Evolutionary conservation across 2,797 vertebrate genomes (phyloP).

Genomic region (Loriculus beryllinus): DNA sequence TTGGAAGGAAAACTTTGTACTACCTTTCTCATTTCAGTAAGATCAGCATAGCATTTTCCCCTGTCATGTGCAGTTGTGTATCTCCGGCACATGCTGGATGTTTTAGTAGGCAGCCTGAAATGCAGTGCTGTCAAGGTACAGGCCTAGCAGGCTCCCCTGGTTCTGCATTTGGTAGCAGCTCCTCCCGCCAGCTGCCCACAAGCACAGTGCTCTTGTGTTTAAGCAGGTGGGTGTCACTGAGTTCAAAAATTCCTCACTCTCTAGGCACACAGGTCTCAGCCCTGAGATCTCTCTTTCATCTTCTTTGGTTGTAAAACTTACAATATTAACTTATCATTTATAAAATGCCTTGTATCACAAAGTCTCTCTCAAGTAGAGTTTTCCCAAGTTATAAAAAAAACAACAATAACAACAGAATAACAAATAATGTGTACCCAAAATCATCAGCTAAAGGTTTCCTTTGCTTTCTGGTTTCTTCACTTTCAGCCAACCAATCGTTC

Average conservation of each 20-base stretch:
- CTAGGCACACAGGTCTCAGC: background rate
- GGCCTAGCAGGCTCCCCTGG: rapidly evolving
- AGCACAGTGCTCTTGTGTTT: background rate
- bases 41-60: background rate
- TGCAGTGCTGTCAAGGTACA: background rate
- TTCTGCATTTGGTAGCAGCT: background rate
- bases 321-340: background rate
- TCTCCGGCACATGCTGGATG: rapidly evolving
- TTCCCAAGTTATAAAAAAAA: background rate
- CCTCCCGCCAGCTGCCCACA: background rate
- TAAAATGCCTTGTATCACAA: background rate
- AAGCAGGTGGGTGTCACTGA: background rate
- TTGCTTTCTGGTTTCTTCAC: background rate
- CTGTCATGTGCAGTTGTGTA: background rate
- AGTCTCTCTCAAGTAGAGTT: background rate
- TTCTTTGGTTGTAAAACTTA: background rate
- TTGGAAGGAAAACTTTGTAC: background rate
- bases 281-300: background rate
- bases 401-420: background rate
- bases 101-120: background rate
- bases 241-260: background rate
- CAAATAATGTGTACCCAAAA: background rate
- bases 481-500: background rate
- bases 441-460: background rate
- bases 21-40: background rate